phyloP scores from a whole-genome alignment of 2,888 invertebrate species.

The Magallana nippona region DNA sequence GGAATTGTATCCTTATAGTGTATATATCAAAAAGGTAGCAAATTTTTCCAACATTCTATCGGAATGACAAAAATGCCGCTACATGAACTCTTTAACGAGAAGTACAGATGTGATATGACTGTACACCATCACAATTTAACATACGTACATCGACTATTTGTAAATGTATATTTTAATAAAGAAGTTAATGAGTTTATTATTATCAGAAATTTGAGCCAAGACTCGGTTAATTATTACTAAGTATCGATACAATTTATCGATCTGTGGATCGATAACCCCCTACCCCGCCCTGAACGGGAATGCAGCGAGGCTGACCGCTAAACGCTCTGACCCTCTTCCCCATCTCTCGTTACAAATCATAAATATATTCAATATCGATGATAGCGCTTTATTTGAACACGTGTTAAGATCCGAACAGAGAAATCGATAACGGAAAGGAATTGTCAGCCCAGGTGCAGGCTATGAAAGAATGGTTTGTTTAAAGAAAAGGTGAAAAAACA shows the following conservation, averaged over 20 bases:
- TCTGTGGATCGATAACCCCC: background rate
- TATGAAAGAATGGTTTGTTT: conserved; percentile 30
- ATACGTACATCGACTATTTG: background rate
- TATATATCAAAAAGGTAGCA: too few relatives aligned
- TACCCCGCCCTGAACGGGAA: background rate
- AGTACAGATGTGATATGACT: background rate
- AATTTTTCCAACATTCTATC: too few relatives aligned
- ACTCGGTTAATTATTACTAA: background rate
- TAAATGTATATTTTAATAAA: background rate
- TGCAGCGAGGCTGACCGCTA: background rate
- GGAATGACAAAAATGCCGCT: too few relatives aligned
- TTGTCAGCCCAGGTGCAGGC: conserved; percentile 29
- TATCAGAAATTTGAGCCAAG: background rate
- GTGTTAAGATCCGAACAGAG: conserved; percentile 4
- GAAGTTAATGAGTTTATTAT: background rate
- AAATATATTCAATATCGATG: background rate
- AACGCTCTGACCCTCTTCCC: background rate
- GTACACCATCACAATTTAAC: background rate
- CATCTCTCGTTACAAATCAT: background rate
- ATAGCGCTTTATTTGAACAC: conserved; percentile 20
- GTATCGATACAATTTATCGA: background rate
- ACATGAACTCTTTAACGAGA: too few relatives aligned
- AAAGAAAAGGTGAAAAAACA: conserved; percentile 21
- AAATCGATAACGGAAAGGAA: conserved; percentile 33
- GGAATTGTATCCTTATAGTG: too few relatives aligned